phyloP scores from a whole-genome alignment of 35 echinoderm and acorn worm species.

The Heliocidaris tuberculata region DNA sequence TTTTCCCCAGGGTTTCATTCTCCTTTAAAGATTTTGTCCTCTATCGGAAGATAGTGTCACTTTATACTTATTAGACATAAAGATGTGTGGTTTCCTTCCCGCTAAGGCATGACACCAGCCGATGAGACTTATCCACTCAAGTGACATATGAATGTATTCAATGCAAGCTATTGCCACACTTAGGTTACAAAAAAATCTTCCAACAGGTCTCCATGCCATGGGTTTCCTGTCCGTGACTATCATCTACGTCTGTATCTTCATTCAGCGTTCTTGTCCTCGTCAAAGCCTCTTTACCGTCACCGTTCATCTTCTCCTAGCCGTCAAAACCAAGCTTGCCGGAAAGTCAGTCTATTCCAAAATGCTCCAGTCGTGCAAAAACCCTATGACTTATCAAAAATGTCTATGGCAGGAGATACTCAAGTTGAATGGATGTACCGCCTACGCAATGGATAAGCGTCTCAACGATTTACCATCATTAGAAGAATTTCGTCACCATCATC shows the following conservation, averaged over 20 bases:
- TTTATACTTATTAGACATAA: too few relatives aligned
- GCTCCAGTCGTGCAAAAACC: neutral
- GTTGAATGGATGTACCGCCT: slow-evolving; percentile 63
- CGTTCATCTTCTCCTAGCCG: neutral
- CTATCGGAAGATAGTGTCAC: too few relatives aligned
- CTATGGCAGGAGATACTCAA: slow-evolving; percentile 47
- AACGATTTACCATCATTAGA: slow-evolving; percentile 45
- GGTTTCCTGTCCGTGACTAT: neutral
- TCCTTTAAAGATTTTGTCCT: too few relatives aligned
- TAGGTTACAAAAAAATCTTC: too few relatives aligned
- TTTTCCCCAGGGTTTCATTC: too few relatives aligned
- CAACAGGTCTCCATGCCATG: neutral
- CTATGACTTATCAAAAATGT: slow-evolving; percentile 35
- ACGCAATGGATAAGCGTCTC: slow-evolving; percentile 51
- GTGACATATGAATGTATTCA: too few relatives aligned
- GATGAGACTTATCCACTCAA: too few relatives aligned
- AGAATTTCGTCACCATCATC: slow-evolving; percentile 57
- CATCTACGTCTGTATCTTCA: neutral
- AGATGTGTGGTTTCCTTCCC: too few relatives aligned
- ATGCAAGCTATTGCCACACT: too few relatives aligned
- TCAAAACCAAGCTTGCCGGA: neutral
- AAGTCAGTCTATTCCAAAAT: neutral
- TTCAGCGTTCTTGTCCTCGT: neutral
- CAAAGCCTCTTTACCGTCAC: neutral
- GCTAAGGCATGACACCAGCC: too few relatives aligned